Conservation (phyloP, 2,888 invertebrate species). For the Pinctada fucata region DNA sequence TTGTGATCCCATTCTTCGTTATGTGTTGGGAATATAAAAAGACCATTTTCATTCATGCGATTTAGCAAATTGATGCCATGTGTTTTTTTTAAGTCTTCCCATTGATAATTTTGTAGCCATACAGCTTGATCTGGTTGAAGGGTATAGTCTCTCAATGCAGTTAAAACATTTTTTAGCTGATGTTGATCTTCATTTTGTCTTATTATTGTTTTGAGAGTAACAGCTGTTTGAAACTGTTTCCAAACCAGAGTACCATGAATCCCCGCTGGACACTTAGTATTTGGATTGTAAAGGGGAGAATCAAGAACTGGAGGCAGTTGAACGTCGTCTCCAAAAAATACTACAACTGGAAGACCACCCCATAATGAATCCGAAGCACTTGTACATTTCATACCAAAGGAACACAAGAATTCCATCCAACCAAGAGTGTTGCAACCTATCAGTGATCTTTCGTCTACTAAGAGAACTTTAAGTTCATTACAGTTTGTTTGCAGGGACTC, state of each 20-base stretch:
- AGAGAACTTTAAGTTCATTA: conserved; percentile 22
- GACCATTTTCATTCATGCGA: conserved; percentile 29
- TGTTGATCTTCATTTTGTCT: conserved; percentile 34
- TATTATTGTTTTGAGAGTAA: conserved; percentile 29
- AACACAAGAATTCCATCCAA: conserved; percentile 41
- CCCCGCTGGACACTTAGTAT: conserved; percentile 28
- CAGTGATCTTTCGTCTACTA: conserved; percentile 41
- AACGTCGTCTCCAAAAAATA: conserved; percentile 52
- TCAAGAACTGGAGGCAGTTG: conserved; percentile 52
- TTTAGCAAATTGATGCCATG: conserved; percentile 33
- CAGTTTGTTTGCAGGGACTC: conserved; percentile 40
- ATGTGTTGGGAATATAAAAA: conserved; percentile 45
- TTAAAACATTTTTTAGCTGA: conserved; percentile 21
- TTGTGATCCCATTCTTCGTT: conserved; percentile 43
- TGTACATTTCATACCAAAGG: conserved; percentile 32
- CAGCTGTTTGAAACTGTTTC: conserved; percentile 37
- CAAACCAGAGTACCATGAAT: conserved; percentile 41
- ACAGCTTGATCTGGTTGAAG: conserved; percentile 25
- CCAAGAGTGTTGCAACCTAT: conserved; percentile 43
- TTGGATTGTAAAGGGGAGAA: conserved; percentile 41
- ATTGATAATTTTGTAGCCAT: conserved; percentile 42
- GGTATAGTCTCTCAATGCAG: conserved; percentile 23
- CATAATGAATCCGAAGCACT: conserved; percentile 22
- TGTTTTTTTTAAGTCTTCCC: conserved; percentile 23
- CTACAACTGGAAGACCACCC: conserved; percentile 53